Conservation (phyloP, 2,888 invertebrate species). For the Bruchidius siliquastri region DNA sequence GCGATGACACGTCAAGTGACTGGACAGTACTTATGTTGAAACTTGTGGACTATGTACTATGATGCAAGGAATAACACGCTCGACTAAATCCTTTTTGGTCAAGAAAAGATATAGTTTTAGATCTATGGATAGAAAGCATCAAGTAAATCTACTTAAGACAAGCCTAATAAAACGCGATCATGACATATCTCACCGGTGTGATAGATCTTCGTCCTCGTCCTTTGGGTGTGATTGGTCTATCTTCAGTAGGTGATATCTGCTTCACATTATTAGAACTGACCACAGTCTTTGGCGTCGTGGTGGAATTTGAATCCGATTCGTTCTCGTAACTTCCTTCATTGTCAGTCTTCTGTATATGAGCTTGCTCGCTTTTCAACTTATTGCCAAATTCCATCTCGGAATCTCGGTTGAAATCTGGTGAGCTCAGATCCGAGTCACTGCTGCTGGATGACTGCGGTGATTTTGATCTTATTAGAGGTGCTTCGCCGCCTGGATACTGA, state of each 20-base stretch:
- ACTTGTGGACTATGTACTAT: too few relatives aligned
- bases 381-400: slow-evolving; percentile 60
- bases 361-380: slow-evolving; percentile 43
- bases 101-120: too few relatives aligned
- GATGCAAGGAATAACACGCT: too few relatives aligned
- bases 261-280: slow-evolving; percentile 53
- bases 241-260: slow-evolving; percentile 51
- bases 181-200: slow-evolving; percentile 52
- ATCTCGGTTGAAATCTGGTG: slow-evolving; percentile 65
- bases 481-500: slow-evolving; percentile 11
- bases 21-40: too few relatives aligned
- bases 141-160: too few relatives aligned
- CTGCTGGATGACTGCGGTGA: slow-evolving; percentile 75
- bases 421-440: slow-evolving; percentile 64
- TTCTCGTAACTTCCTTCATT: slow-evolving; percentile 64
- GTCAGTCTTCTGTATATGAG: slow-evolving; percentile 38
- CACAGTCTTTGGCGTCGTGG: slow-evolving; percentile 69
- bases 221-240: slow-evolving; percentile 54
- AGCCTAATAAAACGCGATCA: too few relatives aligned
- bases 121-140: too few relatives aligned
- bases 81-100: too few relatives aligned
- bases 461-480: slow-evolving; percentile 55
- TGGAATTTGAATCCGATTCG: slow-evolving; percentile 74
- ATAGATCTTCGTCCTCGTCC: slow-evolving; percentile 38
- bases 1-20: too few relatives aligned